These are phyloP conservation scores for Fundulus diaphanus DNA, from an alignment of 2,797 vertebrate genomes.

Conservation along the genomic window DNA sequence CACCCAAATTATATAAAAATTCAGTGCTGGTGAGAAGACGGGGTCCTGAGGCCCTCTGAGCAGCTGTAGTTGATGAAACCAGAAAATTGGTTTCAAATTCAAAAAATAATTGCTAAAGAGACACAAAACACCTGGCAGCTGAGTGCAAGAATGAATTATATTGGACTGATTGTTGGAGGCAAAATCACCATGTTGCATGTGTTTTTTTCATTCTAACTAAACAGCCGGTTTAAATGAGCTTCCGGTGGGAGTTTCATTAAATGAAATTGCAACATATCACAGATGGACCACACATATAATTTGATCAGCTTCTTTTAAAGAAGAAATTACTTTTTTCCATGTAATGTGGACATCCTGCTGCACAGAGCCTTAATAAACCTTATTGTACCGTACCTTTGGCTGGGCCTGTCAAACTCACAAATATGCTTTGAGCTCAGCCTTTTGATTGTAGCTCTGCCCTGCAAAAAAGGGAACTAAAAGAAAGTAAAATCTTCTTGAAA, in stretches of 20 bases:
- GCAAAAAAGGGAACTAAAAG: no score
- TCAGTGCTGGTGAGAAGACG: background rate
- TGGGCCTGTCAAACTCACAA: no score
- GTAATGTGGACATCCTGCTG: background rate
- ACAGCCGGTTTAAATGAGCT: background rate
- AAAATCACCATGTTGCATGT: background rate
- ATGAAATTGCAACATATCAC: background rate
- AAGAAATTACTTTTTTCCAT: background rate
- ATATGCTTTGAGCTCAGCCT: no score
- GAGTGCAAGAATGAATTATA: background rate
- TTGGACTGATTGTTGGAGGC: no score
- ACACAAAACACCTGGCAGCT: background rate
- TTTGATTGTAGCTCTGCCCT: no score
- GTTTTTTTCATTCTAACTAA: background rate
- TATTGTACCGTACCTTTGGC: background rate
- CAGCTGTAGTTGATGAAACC: background rate
- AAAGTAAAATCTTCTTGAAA: no score
- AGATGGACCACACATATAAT: background rate
- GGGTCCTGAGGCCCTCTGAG: background rate
- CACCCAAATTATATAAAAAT: background rate
- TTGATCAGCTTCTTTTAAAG: background rate
- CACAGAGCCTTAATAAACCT: background rate
- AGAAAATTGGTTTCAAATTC: constrained; percentile 1
- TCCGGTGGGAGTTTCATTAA: background rate
- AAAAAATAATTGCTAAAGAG: background rate